Percentiles rank a stretch among this genome's conserved stretches.
Evolutionary conservation across 1,140 invertebrate genomes (phyloP).

Genomic region (Nasonia giraulti): DNA sequence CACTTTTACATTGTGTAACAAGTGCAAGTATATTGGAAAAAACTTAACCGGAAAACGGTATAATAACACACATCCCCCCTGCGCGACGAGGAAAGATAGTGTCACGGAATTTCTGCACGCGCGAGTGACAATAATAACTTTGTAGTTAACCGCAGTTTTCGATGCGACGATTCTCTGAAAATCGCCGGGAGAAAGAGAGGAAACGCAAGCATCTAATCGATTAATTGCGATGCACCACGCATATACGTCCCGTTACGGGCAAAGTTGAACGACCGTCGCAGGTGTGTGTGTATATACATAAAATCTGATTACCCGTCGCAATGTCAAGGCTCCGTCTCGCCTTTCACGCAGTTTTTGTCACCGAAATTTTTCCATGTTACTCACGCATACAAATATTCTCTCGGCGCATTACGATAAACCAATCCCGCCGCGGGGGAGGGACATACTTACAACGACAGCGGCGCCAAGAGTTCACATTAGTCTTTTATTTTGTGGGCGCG

Average conservation of each 20-base stretch:
- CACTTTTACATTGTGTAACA: no score
- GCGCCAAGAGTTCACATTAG: constrained; percentile 7
- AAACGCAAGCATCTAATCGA: constrained; percentile 23
- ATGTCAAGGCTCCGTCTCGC: constrained; percentile 18
- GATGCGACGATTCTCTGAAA: not conserved
- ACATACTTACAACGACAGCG: not conserved
- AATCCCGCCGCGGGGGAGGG: not conserved
- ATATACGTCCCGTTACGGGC: constrained; percentile 39
- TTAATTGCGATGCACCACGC: constrained; percentile 35
- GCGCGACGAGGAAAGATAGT: not conserved
- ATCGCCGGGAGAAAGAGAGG: not conserved
- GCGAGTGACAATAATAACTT: no score
- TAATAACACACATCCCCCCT: no score
- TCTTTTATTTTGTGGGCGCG: constrained; percentile 22
- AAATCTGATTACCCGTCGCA: constrained; percentile 11
- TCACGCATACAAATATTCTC: no score
- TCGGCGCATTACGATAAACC: not conserved
- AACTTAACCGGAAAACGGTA: no score
- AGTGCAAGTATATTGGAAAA: not conserved
- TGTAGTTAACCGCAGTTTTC: not conserved
- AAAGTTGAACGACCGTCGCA: constrained; percentile 43
- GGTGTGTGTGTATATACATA: not conserved
- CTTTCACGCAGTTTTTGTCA: not conserved
- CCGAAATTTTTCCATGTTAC: not conserved
- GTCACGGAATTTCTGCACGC: not conserved